Evolutionary conservation across 2,113 vertebrate species (phyloP).

Genomic region (Hippocampus mohnikei): DNA sequence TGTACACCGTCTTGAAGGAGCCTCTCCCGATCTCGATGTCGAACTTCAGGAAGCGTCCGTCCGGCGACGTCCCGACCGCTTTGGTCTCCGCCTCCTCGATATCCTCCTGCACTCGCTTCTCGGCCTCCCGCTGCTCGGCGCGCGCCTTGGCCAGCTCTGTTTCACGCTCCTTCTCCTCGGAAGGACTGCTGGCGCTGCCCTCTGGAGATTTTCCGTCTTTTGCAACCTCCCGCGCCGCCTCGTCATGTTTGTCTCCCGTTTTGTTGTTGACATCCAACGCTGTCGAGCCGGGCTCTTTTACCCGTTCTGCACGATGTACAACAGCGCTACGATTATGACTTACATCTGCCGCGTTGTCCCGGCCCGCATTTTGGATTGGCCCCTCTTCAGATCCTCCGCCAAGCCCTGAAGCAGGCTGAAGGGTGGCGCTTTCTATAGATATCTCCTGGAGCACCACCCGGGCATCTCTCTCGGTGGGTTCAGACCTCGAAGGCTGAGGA

Average conservation of each 20-base stretch:
- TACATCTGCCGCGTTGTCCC: not conserved
- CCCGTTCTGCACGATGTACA: conserved; percentile 12
- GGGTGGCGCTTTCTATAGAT: conserved; percentile 10
- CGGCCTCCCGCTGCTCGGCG: conserved; percentile 72
- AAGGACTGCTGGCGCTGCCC: conserved; percentile 33
- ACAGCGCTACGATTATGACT: conserved; percentile 9
- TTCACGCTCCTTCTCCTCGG: conserved; percentile 53
- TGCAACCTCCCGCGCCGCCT: conserved; percentile 21
- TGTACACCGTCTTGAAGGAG: conserved; percentile 98
- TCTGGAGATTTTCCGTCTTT: conserved; percentile 42
- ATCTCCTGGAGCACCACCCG: conserved; percentile 19
- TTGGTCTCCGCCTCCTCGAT: conserved; percentile 95
- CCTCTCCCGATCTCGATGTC: conserved; percentile 97
- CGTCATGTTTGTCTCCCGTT: conserved; percentile 36
- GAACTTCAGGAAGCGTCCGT: conserved; percentile 95
- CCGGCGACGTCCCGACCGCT: conserved; percentile 92
- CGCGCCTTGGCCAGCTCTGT: conserved; percentile 63
- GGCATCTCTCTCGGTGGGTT: not conserved
- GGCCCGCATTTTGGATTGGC: conserved; percentile 10
- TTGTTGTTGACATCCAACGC: conserved; percentile 48
- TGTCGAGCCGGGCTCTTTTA: conserved; percentile 40
- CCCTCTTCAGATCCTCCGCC: conserved; percentile 22
- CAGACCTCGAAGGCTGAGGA: conserved; percentile 20
- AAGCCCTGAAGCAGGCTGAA: conserved; percentile 30
- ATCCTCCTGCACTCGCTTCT: conserved; percentile 82